Evolutionary conservation across 1,140 invertebrate species (phyloP).

Genomic region (Popillia japonica): DNA sequence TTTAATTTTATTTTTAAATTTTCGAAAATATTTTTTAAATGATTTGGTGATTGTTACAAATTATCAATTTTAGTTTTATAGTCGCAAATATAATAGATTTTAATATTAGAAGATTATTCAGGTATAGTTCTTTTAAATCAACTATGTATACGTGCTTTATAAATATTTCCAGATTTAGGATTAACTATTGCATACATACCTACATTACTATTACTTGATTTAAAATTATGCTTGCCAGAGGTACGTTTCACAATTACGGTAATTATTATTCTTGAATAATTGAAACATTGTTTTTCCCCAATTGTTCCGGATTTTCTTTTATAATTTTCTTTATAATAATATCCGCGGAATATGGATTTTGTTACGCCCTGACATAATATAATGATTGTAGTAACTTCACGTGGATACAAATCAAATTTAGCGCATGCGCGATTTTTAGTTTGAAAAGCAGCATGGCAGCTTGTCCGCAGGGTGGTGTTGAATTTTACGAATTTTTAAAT

Average conservation of each 20-base stretch:
- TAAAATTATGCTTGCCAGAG: too few species aligned
- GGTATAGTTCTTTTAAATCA: too few species aligned
- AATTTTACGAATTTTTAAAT: constrained; percentile 42
- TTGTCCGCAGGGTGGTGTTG: constrained; percentile 42
- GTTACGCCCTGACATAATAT: constrained; percentile 22
- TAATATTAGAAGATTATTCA: too few species aligned
- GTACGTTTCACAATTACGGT: background rate
- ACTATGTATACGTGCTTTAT: too few species aligned
- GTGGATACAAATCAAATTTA: constrained; percentile 41
- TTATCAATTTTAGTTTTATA: too few species aligned
- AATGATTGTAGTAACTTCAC: constrained; percentile 36
- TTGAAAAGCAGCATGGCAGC: constrained; percentile 46
- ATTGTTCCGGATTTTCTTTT: background rate
- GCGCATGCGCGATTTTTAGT: constrained; percentile 42
- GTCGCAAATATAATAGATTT: too few species aligned
- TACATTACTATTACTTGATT: too few species aligned
- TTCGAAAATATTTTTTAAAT: too few species aligned
- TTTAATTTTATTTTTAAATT: too few species aligned
- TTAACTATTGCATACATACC: too few species aligned
- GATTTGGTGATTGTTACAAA: too few species aligned
- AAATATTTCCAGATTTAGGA: too few species aligned
- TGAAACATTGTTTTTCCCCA: background rate
- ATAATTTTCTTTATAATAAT: background rate
- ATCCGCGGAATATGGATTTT: constrained; percentile 19
- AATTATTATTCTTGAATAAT: constrained; percentile 9